Base-by-base conservation (phyloP, 2,113 vertebrate species). In the Stictonetta naevosa region DNA sequence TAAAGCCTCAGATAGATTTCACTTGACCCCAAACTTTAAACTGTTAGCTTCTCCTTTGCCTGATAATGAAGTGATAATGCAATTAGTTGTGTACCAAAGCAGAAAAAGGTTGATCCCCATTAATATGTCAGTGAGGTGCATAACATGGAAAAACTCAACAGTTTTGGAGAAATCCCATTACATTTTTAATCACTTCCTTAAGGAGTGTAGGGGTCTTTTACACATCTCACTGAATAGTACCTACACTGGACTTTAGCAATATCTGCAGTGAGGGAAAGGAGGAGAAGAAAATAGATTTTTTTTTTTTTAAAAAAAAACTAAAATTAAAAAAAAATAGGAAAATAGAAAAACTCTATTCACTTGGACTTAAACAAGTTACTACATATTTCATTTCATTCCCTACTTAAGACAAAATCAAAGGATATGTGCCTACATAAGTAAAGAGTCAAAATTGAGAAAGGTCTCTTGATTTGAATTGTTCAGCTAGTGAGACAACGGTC, bases 1-100 rank as follows among this genome's bases (percentile, higher is more conserved):
- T 96, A 97, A 97, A 97, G 75, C 79, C 92, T 97, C 3, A 60
- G 83, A 90, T 85, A 95, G 90, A 94, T 98, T 97, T 97, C 85
- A 62, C 58, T 97, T 97, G 95, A 98, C 96, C 97, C 90, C 92
- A 96, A 96, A 97, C 88, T 97, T 97, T 91, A 92, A 95, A 83
- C 94, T 86, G 75, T 93, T 97, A 95, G 48, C 72, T 95, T 81
- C 79, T 95, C 89, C 73, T 97, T 91, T 97, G 88, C 74, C 68
- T 90, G 92, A 52, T 84, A 93, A 92, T 12, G 31, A 95, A 96
- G 64, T 87, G 90, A 93, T 96, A 97, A 96, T 71, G 56, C 85
- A 94, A 94, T 87, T 90, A 96, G 83, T 87, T 89, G 92, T 93
- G 86, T 96, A 87, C 66, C 3, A 85, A 88, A 85, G 93, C 73